Base-by-base conservation (phyloP, 2,888 invertebrate species). In the Drosophila suboccidentalis region DNA sequence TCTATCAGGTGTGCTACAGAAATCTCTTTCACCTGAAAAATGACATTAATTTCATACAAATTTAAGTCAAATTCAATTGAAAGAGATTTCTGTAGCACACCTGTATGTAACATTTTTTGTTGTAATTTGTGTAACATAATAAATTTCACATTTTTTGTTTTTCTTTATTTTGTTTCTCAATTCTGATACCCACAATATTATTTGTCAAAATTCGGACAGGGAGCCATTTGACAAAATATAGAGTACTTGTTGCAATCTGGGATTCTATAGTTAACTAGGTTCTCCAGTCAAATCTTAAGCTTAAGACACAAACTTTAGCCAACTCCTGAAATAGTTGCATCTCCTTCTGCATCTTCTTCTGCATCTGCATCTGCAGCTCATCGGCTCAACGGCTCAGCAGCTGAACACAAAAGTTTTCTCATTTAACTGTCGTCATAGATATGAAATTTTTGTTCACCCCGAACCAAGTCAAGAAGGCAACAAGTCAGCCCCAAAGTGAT, bases 381-480 rank as follows among this genome's bases (percentile, higher is more conserved):
- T 60, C 73, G 29, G 60, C 54, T 70, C 51, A 41, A 44, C 57
- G 36, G 59, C 57, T 65, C 34, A 36, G 54, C 44, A 49, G 34
- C 49, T 71, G 73, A 62, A 57, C 58, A 61, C 59, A 82, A 90
- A 90, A 90, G 67, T 90, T 90, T 90, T 90, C 79, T 86, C 90
- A 90, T 90, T 90, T 86, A 86, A 81, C 79, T 79, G 73, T 90
- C 76, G 71, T 75, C 74, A 64, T 60, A 78, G 81, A 83, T 75
- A 73, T 71, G 71, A 70, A 73, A 73, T 38, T 55, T 55, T 53
- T 49, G 19, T 29, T 15, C 50, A 34, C 11, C 39, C 22, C 34
- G 34, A 50, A 22, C 26, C 10, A 6, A 57, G 32, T 44, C 9
- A 19, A 38, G 38, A 17, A 13, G 17, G 46, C 39, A 55, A 32